A percentile compares a stretch with the other conserved stretches of the same genome.
phyloP scores from a whole-genome alignment of 2,888 invertebrate species.

The Euzophera pinguis region DNA sequence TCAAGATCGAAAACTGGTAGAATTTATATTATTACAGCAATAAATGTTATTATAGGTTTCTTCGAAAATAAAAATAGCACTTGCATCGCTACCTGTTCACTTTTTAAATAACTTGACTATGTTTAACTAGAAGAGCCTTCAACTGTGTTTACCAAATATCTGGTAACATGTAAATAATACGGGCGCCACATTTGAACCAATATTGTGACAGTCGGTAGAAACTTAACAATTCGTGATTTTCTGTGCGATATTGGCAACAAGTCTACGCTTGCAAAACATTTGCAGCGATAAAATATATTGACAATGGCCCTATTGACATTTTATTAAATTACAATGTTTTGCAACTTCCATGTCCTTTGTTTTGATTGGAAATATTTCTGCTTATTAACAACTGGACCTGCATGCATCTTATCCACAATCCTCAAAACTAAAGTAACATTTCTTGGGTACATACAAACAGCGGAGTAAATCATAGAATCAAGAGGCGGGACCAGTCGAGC shows the following conservation, averaged over 20 bases:
- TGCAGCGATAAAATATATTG: constrained; percentile 1
- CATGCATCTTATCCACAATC: neutral
- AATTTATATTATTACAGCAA: no score
- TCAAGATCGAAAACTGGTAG: no score
- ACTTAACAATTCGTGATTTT: constrained; percentile 6
- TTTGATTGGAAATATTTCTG: no score
- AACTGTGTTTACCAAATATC: constrained; percentile 13
- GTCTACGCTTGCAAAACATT: constrained; percentile 12
- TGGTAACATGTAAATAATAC: constrained; percentile 22
- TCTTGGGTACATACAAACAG: constrained; percentile 31
- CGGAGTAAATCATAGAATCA: constrained; percentile 41
- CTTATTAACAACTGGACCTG: no score
- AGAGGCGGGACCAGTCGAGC: constrained; percentile 31
- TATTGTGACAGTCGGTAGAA: constrained; percentile 7
- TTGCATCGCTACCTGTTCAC: neutral
- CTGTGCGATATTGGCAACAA: neutral
- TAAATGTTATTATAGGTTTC: no score
- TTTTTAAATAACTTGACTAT: neutral
- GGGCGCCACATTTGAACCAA: constrained; percentile 8
- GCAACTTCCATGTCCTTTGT: neutral
- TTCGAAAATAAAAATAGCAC: neutral
- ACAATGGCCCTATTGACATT: neutral
- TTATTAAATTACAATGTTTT: neutral
- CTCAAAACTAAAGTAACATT: constrained; percentile 10
- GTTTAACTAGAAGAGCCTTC: neutral